Evolutionary conservation across 2,797 vertebrate species (phyloP).

Genomic region (Agapornis canus): DNA sequence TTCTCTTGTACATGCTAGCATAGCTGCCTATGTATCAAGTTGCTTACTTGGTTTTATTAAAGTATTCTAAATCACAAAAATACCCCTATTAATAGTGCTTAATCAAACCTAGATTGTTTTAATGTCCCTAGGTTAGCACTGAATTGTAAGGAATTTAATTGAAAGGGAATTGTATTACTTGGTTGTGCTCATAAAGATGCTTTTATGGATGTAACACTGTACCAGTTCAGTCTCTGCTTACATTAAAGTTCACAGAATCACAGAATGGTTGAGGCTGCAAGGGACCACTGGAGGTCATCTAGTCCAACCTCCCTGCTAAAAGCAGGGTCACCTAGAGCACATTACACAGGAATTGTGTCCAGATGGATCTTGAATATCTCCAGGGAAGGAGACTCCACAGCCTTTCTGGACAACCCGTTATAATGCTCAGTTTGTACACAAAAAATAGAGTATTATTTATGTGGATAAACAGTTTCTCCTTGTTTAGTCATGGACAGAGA

Average conservation of each 20-base stretch:
- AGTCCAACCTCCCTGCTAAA: background rate
- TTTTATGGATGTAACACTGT: background rate
- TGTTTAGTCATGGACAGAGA: background rate
- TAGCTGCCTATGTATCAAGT: background rate
- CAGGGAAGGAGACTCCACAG: background rate
- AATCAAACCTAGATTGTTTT: background rate
- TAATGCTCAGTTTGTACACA: background rate
- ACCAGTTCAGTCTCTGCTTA: background rate
- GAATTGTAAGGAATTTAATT: background rate
- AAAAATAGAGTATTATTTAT: background rate
- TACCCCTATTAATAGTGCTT: background rate
- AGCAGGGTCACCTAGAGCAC: background rate
- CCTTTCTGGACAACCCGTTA: background rate
- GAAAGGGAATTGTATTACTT: background rate
- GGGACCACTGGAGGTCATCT: background rate
- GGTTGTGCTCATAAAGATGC: background rate
- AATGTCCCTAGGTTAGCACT: background rate
- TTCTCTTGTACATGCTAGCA: background rate
- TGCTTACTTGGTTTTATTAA: background rate
- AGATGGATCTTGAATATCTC: background rate
- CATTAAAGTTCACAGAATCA: background rate
- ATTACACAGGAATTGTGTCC: background rate
- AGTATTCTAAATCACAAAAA: background rate
- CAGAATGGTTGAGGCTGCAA: background rate
- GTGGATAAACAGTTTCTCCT: background rate